Percentiles rank a stretch among this genome's conserved stretches.
These are phyloP conservation scores for Campopleginae sp. DNA, from an alignment of 2,888 invertebrate genomes.

Conservation along the genomic window DNA sequence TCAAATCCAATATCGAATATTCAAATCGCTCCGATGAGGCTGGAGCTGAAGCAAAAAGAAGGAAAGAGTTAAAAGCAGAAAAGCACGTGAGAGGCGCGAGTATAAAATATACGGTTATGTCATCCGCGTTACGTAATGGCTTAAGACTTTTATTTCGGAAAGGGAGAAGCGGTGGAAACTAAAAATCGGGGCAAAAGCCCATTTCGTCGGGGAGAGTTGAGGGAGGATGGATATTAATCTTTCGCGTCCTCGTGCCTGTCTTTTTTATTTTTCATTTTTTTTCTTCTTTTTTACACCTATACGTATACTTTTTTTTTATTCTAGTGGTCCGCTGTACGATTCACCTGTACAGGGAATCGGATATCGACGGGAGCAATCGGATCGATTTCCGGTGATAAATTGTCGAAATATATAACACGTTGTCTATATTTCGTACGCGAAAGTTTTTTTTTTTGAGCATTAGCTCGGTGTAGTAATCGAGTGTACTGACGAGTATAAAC, in stretches of 20 bases:
- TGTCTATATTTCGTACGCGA: conserved; percentile 13
- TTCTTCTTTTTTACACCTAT: neutral
- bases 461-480: conserved; percentile 43
- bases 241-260: neutral
- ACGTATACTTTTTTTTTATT: neutral
- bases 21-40: conserved; percentile 36
- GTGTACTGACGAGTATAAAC: conserved; percentile 58
- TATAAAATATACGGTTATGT: conserved; percentile 53
- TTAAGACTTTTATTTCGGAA: conserved; percentile 50
- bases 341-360: conserved; percentile 21
- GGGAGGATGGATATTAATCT: conserved; percentile 34
- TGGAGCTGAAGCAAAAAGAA: neutral
- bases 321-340: conserved; percentile 23
- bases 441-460: conserved; percentile 19
- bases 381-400: conserved; percentile 64
- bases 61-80: conserved; percentile 17
- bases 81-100: conserved; percentile 27
- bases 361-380: conserved; percentile 59
- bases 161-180: conserved; percentile 25
- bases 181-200: conserved; percentile 19
- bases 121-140: conserved; percentile 35
- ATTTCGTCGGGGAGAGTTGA: conserved; percentile 11
- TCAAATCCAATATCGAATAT: conserved; percentile 62
- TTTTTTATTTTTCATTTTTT: conserved; percentile 1
- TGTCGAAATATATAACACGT: conserved; percentile 43